These are phyloP conservation scores for Elmis aenea DNA, from an alignment of 2,888 invertebrate genomes.

Conservation along the genomic window DNA sequence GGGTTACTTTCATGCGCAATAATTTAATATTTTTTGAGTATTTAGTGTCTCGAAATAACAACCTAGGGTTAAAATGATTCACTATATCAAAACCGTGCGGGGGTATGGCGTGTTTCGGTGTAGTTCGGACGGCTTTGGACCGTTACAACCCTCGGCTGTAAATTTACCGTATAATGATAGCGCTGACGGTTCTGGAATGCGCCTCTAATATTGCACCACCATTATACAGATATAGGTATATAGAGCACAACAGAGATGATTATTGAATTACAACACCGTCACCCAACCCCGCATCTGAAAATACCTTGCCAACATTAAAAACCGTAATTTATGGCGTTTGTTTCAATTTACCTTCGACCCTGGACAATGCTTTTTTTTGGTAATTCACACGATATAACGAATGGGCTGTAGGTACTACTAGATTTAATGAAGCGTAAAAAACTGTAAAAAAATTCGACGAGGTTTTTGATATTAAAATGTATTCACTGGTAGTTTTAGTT, in stretches of 20 bases:
- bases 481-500: no score
- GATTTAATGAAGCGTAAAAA: no score
- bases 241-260: conserved; percentile 19
- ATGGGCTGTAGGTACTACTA: no score
- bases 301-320: neutral
- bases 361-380: no score
- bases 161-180: conserved; percentile 43
- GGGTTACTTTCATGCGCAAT: no score
- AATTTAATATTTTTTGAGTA: no score
- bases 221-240: conserved; percentile 27
- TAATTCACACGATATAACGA: no score
- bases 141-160: conserved; percentile 30
- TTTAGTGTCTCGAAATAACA: no score
- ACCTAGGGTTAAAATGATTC: conserved; percentile 15
- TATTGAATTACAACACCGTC: conserved; percentile 10
- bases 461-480: no score
- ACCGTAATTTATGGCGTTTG: conserved; percentile 7
- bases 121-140: conserved; percentile 14
- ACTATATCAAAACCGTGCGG: conserved; percentile 10
- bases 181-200: conserved; percentile 39
- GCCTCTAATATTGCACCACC: conserved; percentile 34
- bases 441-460: no score
- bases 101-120: conserved; percentile 11
- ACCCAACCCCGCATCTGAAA: conserved; percentile 1
- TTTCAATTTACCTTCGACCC: no score